Conservation (phyloP, 2,113 vertebrate genomes). For the Chrysochloris asiatica region DNA sequence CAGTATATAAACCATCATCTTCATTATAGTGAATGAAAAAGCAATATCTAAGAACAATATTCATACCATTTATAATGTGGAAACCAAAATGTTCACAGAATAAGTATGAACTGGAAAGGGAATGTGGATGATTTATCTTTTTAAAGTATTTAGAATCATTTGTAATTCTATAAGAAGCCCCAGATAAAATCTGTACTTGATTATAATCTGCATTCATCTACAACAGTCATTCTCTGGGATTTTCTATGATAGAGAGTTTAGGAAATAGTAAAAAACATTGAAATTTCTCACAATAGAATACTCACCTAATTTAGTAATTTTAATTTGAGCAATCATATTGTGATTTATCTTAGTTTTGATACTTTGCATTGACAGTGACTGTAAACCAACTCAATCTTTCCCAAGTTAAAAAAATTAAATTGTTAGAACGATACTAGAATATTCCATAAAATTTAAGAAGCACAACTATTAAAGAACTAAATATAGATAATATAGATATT, state of each 20-base stretch:
- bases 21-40: background rate
- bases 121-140: background rate
- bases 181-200: background rate
- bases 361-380: background rate
- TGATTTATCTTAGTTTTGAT: background rate
- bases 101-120: background rate
- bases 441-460: background rate
- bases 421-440: background rate
- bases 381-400: background rate
- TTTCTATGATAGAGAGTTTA: background rate
- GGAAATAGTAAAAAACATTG: background rate
- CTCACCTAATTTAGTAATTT: background rate
- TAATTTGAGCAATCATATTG: slow-evolving; percentile 33
- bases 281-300: background rate
- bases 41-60: background rate
- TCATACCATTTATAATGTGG: background rate
- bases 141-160: background rate
- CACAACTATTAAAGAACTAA: background rate
- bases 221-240: background rate
- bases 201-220: background rate
- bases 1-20: background rate
- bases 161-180: background rate
- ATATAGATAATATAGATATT: background rate
- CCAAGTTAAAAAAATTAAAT: background rate
- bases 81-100: background rate